phyloP scores from a whole-genome alignment of 37 sponge, comb jelly and placozoan genomes.

The Aplysina aerophoba region DNA sequence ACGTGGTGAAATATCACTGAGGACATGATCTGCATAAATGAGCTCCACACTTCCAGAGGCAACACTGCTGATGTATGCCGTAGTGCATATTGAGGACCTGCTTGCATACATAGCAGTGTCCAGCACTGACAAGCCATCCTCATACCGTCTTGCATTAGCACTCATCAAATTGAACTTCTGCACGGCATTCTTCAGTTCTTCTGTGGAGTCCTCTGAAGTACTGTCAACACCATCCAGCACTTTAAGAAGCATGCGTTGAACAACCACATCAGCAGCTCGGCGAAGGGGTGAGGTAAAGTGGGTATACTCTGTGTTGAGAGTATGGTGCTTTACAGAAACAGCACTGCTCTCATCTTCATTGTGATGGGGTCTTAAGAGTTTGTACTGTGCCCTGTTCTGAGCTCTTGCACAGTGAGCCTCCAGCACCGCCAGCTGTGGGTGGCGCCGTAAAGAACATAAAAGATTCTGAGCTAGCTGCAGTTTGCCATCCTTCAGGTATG shows the following conservation, averaged over 20 bases:
- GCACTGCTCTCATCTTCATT: background rate
- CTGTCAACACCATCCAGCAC: background rate
- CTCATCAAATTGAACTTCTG: background rate
- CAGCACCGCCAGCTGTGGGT: constrained; percentile 65
- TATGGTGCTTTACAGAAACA: constrained; percentile 35
- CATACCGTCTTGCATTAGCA: background rate
- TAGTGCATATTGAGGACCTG: constrained; percentile 6
- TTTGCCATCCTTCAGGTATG: background rate
- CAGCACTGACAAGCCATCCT: background rate
- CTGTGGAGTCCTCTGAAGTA: background rate
- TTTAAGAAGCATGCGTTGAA: constrained; percentile 48
- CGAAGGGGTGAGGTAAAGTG: constrained; percentile 78
- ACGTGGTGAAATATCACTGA: background rate
- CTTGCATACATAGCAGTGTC: constrained; percentile 8
- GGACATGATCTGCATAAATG: background rate
- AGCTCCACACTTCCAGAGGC: background rate
- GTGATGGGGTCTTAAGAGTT: background rate
- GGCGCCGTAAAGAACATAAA: constrained; percentile 13
- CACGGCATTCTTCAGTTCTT: background rate
- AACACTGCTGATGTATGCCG: background rate
- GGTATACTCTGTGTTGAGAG: constrained; percentile 50
- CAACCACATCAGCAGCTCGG: constrained; percentile 62
- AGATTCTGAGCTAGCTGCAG: background rate
- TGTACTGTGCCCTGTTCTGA: constrained; percentile 39
- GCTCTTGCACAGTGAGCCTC: background rate